phyloP scores from a whole-genome alignment of 1,140 invertebrate genomes.

The Apolygus lucorum region DNA sequence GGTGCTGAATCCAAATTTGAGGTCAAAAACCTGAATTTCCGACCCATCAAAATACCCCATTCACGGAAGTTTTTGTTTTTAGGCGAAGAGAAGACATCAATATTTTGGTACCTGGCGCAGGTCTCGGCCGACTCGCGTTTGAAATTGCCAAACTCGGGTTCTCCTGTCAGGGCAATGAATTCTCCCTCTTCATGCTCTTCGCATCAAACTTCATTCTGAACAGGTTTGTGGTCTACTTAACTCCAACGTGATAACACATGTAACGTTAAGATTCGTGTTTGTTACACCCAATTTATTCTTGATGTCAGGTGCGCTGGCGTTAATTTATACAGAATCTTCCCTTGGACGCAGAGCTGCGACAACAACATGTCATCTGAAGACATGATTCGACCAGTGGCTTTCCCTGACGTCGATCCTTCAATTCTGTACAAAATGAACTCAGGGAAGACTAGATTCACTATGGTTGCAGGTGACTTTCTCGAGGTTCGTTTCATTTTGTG shows the following conservation, averaged over 20 bases:
- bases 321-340: constrained; percentile 63
- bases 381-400: constrained; percentile 65
- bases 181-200: constrained; percentile 94
- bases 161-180: constrained; percentile 93
- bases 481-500: no score
- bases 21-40: no score
- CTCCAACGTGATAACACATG: not conserved
- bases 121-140: constrained; percentile 83
- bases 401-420: constrained; percentile 84
- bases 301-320: constrained; percentile 47
- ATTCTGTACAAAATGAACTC: constrained; percentile 45
- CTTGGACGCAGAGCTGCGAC: constrained; percentile 88
- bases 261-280: no score
- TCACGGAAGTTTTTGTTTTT: no score
- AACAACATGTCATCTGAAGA: constrained; percentile 76
- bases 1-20: no score
- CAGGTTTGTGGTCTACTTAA: constrained; percentile 43
- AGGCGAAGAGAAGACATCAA: constrained; percentile 51
- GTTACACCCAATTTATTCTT: no score
- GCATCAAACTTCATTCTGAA: constrained; percentile 93
- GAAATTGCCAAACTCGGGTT: constrained; percentile 86
- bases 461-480: constrained; percentile 90
- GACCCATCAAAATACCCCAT: no score
- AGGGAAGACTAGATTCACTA: constrained; percentile 70
- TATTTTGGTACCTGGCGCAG: constrained; percentile 89